Evolutionary conservation across 2,797 vertebrate genomes (phyloP).

Genomic region (Rhinoraja longicauda): DNA sequence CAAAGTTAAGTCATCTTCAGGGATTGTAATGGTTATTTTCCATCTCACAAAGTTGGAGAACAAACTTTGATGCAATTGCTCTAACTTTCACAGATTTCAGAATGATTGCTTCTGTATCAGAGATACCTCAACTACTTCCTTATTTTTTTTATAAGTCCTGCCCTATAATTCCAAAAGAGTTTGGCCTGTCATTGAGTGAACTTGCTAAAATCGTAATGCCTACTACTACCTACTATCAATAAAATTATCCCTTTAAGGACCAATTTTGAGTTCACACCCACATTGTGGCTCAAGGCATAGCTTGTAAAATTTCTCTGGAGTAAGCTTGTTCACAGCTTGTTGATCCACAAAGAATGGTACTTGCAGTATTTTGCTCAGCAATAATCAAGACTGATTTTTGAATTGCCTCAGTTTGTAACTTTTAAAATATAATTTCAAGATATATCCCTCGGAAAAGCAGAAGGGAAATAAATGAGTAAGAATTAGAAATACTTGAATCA

Average conservation of each 20-base stretch:
- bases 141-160: neutral
- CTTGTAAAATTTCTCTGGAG: too few relatives aligned
- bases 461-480: too few relatives aligned
- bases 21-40: neutral
- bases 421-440: too few relatives aligned
- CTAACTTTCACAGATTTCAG: neutral
- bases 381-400: neutral
- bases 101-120: neutral
- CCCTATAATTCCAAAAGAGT: neutral
- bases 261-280: too few relatives aligned
- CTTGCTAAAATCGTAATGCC: neutral
- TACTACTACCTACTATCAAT: too few relatives aligned
- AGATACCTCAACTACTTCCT: neutral
- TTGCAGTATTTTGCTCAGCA: neutral
- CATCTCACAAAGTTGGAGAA: neutral
- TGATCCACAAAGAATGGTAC: neutral
- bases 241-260: too few relatives aligned
- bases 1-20: neutral
- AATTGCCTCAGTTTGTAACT: neutral
- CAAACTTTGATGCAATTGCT: neutral
- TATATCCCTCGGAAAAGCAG: neutral
- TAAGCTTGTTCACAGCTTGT: neutral
- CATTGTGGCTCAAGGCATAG: too few relatives aligned
- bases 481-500: too few relatives aligned
- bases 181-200: neutral